phyloP scores from a whole-genome alignment of 2,797 vertebrate species.

The Iguana delicatissima region DNA sequence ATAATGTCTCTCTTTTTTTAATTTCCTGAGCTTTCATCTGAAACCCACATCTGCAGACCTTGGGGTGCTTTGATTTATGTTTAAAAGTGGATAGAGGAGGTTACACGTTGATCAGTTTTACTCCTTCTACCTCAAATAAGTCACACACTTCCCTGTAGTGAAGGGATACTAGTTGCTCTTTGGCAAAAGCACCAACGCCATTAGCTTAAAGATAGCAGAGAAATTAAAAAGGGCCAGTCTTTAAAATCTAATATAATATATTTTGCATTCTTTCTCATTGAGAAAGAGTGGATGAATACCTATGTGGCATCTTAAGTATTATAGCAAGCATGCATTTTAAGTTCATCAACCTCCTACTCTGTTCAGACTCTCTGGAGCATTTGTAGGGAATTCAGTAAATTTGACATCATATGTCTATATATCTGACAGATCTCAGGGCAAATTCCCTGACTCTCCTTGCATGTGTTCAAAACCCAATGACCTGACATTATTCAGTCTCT shows the following conservation, averaged over 20 bases:
- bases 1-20: not conserved
- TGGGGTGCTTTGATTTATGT: not conserved
- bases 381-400: not conserved
- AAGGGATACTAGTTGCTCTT: slow-evolving; percentile 10
- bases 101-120: not conserved
- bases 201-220: slow-evolving; percentile 1
- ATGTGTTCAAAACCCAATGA: not conserved
- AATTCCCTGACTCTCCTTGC: not conserved
- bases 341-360: not conserved
- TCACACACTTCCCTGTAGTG: not conserved
- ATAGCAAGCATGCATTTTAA: slow-evolving; percentile 10
- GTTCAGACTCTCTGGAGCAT: not conserved
- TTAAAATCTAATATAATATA: slow-evolving; percentile 3
- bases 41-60: not conserved
- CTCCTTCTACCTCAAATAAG: not conserved
- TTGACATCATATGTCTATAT: not conserved
- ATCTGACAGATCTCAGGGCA: not conserved
- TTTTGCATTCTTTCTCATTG: slow-evolving; percentile 1
- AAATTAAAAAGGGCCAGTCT: not conserved
- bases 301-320: slow-evolving; percentile 5
- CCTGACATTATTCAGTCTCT: not conserved
- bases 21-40: not conserved
- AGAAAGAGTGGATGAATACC: slow-evolving; percentile 4
- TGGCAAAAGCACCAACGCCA: not conserved
- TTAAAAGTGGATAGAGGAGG: not conserved